Conservation (phyloP, 2,797 vertebrate genomes). For the Sternarchorhynchus goeldii region DNA sequence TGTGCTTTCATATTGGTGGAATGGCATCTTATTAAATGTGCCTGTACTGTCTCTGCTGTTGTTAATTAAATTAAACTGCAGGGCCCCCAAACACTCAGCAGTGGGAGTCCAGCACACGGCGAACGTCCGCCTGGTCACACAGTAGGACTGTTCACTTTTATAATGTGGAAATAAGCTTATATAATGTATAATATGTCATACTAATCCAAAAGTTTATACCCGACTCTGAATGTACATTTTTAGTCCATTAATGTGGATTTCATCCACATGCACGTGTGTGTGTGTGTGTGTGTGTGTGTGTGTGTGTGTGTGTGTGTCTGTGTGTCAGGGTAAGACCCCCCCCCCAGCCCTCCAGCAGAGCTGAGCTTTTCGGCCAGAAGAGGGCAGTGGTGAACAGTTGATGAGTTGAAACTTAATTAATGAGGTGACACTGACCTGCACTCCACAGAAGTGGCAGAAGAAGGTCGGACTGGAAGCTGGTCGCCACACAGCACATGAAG, state of each 20-base stretch:
- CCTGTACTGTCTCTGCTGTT: conserved; percentile 54
- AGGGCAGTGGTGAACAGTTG: conserved; percentile 71
- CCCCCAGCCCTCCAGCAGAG: too few relatives aligned
- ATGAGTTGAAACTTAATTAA: conserved; percentile 61
- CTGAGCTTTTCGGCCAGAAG: conserved; percentile 62
- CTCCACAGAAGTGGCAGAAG: neutral
- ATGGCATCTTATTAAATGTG: conserved; percentile 56
- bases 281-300: too few relatives aligned
- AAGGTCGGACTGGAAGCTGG: neutral
- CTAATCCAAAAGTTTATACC: neutral
- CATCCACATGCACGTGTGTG: too few relatives aligned
- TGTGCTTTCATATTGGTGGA: conserved; percentile 59
- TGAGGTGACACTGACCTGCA: conserved; percentile 20
- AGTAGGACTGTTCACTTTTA: conserved; percentile 23
- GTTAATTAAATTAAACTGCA: conserved; percentile 53
- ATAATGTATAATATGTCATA: neutral
- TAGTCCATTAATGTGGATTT: neutral
- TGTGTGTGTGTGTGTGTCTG: too few relatives aligned
- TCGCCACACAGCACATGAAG: neutral
- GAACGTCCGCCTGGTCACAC: conserved; percentile 39
- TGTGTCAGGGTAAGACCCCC: too few relatives aligned
- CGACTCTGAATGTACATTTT: neutral
- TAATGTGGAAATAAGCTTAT: neutral
- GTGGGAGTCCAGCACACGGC: conserved; percentile 43
- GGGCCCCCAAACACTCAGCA: conserved; percentile 45